These are phyloP conservation scores for Isotomurus palustris DNA, from an alignment of 2,888 invertebrate species.

Conservation along the genomic window DNA sequence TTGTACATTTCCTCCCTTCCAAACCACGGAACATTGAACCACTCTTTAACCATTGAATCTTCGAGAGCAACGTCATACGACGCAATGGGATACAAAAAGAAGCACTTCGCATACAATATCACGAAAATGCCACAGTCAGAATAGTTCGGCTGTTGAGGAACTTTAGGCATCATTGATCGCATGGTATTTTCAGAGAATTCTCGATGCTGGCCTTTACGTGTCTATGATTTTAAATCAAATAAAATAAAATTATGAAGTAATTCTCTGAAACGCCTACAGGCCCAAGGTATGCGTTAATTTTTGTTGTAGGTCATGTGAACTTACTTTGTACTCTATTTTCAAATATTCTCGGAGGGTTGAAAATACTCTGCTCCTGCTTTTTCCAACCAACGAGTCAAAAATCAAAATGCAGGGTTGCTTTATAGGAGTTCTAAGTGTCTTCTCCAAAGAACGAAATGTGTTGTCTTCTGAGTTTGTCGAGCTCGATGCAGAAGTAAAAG, in stretches of 20 bases:
- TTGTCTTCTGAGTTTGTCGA: no score
- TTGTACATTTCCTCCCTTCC: constrained; percentile 80
- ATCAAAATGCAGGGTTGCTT: constrained; percentile 77
- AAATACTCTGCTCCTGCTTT: constrained; percentile 75
- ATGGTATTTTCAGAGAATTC: constrained; percentile 76
- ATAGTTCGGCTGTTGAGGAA: constrained; percentile 96
- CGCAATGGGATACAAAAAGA: constrained; percentile 60
- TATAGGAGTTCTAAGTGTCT: constrained; percentile 3
- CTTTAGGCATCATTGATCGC: constrained; percentile 79
- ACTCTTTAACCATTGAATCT: no score
- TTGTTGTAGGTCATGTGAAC: no score
- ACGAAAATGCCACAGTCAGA: constrained; percentile 95
- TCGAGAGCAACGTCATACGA: constrained; percentile 6
- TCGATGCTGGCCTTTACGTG: constrained; percentile 62
- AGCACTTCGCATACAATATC: constrained; percentile 92
- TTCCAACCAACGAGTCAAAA: constrained; percentile 84
- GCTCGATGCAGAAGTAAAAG: no score
- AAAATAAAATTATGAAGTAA: no score
- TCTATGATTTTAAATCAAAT: no score
- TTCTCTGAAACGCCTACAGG: no score
- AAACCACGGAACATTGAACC: no score
- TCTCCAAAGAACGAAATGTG: no score
- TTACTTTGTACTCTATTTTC: constrained; percentile 73
- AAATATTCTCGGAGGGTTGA: constrained; percentile 87
- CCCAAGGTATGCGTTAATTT: not conserved